Percentiles rank a stretch among this genome's conserved stretches.
Conservation (phyloP, 2,888 invertebrate genomes). For the Melieria picta region DNA sequence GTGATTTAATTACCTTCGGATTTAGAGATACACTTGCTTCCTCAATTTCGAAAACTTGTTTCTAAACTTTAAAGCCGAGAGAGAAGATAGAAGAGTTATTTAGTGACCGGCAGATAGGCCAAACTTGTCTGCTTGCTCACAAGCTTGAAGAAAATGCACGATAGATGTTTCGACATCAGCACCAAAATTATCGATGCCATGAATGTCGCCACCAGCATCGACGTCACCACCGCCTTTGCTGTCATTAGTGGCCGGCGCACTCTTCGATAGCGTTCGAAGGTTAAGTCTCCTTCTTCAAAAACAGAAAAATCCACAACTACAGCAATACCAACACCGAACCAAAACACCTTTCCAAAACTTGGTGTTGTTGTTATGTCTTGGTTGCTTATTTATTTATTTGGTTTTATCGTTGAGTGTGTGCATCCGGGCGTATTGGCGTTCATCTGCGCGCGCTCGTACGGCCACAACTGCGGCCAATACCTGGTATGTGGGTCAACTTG, state of each 20-base stretch:
- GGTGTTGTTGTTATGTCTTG: not conserved
- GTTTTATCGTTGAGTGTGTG: not conserved
- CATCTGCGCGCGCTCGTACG: not conserved
- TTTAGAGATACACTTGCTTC: not conserved
- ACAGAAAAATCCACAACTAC: not conserved
- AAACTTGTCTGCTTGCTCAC: slow-evolving; percentile 4
- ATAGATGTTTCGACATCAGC: too few species aligned
- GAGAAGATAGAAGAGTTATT: not conserved
- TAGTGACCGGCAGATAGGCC: not conserved
- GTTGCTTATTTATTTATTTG: not conserved
- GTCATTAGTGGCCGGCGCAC: not conserved
- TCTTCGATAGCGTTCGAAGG: not conserved
- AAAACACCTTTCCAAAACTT: too few species aligned
- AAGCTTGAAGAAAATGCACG: not conserved
- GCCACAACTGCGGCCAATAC: slow-evolving; percentile 8
- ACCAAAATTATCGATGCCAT: not conserved
- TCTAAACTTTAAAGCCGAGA: not conserved
- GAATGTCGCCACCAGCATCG: slow-evolving; percentile 1
- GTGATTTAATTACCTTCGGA: too few species aligned
- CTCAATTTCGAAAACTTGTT: not conserved
- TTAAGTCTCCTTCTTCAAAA: slow-evolving; percentile 6
- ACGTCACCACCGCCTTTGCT: not conserved
- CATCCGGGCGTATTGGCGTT: not conserved
- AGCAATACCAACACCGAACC: not conserved
- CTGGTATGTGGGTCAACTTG: slow-evolving; percentile 58